A percentile compares a stretch with the other conserved stretches of the same genome.
These are phyloP conservation scores for Chloebia gouldiae DNA, from an alignment of 2,113 vertebrate genomes.

Conservation along the genomic window DNA sequence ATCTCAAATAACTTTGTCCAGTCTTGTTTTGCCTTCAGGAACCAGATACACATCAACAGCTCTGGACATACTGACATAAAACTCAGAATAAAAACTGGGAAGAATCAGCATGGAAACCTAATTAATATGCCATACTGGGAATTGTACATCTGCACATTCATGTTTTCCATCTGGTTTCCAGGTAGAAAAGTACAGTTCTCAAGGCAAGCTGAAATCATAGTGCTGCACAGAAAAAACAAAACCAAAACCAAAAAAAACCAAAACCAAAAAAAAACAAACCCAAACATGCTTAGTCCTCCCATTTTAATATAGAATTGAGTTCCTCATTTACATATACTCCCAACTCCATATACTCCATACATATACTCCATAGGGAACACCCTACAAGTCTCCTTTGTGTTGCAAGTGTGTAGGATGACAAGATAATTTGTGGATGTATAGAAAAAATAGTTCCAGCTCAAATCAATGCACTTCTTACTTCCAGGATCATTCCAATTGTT, in stretches of 20 bases:
- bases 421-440: not conserved
- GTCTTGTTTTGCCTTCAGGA: not conserved
- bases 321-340: not conserved
- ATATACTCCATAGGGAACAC: not conserved
- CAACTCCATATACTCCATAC: not conserved
- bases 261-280: no score
- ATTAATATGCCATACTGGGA: not conserved
- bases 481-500: not conserved
- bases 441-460: not conserved
- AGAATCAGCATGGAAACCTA: not conserved
- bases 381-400: not conserved
- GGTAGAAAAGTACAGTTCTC: not conserved
- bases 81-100: not conserved
- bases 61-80: not conserved
- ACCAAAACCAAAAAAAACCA: no score
- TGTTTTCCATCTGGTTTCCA: not conserved
- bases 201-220: not conserved
- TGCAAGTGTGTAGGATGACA: not conserved
- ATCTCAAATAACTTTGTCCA: not conserved
- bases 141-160: not conserved
- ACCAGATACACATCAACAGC: not conserved
- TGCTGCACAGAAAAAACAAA: no score
- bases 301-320: not conserved
- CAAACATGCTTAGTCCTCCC: not conserved
- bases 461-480: not conserved